phyloP scores from a whole-genome alignment of 2,888 invertebrate species.

The Azorinus chamasolen region DNA sequence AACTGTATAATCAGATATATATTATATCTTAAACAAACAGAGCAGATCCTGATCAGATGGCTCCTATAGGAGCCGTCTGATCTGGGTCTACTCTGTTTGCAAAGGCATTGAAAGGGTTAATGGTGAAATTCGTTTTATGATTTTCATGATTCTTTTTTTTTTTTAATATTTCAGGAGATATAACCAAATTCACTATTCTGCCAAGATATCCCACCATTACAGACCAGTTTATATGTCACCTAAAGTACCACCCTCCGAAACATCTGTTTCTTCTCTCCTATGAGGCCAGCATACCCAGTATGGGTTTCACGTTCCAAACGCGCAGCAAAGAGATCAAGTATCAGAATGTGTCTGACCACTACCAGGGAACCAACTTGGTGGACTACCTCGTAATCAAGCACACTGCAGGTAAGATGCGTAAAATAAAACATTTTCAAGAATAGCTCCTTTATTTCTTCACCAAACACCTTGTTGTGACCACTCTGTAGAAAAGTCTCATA shows the following conservation, averaged over 20 bases:
- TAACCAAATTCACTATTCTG: conserved; percentile 80
- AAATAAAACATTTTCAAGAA: too few relatives aligned
- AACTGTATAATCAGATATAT: too few relatives aligned
- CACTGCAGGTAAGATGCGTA: conserved; percentile 45
- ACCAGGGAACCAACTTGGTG: conserved; percentile 49
- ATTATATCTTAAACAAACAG: too few relatives aligned
- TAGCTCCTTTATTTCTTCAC: too few relatives aligned
- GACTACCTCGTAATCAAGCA: conserved; percentile 74
- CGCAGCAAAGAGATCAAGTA: conserved; percentile 53
- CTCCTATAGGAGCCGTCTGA: too few relatives aligned
- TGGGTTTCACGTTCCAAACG: conserved; percentile 67
- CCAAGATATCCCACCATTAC: conserved; percentile 77
- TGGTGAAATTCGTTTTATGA: too few relatives aligned
- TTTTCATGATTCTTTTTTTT: too few relatives aligned
- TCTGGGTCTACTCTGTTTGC: too few relatives aligned
- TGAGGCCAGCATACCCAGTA: conserved; percentile 73
- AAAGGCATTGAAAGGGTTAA: too few relatives aligned
- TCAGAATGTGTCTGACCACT: conserved; percentile 57
- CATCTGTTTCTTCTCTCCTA: conserved; percentile 83
- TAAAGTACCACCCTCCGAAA: conserved; percentile 76
- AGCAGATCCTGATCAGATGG: too few relatives aligned
- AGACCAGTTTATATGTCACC: conserved; percentile 81
- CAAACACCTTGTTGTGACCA: too few relatives aligned
- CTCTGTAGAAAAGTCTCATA: too few relatives aligned
- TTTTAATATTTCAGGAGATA: conserved; percentile 80